Conservation (phyloP, 2,113 vertebrate species). For the Pelodiscus sinensis region DNA sequence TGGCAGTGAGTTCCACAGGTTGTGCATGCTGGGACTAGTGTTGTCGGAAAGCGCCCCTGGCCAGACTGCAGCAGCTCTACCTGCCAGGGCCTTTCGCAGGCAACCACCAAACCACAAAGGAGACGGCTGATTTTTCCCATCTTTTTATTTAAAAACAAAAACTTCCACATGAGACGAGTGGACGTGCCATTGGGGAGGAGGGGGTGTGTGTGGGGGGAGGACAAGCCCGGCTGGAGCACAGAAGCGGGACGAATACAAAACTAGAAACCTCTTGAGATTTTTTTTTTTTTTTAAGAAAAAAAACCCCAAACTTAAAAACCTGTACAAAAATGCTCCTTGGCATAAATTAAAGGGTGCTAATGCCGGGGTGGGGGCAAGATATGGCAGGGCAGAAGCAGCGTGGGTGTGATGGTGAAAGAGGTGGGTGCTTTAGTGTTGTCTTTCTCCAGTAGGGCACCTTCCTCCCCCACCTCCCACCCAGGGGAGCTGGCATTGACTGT, state of each 20-base stretch:
- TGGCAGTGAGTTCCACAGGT: not conserved
- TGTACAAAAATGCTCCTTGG: constrained; percentile 36
- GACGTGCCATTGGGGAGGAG: not conserved
- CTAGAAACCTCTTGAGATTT: constrained; percentile 31
- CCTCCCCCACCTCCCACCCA: too few species aligned
- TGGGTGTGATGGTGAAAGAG: not conserved
- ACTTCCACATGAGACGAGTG: constrained; percentile 34
- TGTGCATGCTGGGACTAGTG: too few species aligned
- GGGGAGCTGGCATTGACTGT: too few species aligned
- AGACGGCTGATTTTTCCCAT: not conserved
- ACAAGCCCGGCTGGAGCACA: not conserved
- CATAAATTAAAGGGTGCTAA: constrained; percentile 43
- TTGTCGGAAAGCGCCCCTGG: too few species aligned
- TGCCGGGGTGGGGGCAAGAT: not conserved
- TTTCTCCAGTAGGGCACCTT: too few species aligned
- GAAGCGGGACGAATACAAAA: constrained; percentile 13
- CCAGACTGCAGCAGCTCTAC: not conserved
- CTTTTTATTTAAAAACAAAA: constrained; percentile 60
- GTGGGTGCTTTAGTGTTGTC: too few species aligned
- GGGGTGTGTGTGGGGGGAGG: too few species aligned
- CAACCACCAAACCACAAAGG: not conserved
- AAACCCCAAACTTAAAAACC: not conserved
- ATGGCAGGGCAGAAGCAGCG: not conserved
- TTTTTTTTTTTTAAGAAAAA: not conserved
- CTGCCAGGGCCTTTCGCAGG: too few species aligned